Evolutionary conservation across 1,140 invertebrate genomes (phyloP).

Genomic region (Eupeodes corollae): DNA sequence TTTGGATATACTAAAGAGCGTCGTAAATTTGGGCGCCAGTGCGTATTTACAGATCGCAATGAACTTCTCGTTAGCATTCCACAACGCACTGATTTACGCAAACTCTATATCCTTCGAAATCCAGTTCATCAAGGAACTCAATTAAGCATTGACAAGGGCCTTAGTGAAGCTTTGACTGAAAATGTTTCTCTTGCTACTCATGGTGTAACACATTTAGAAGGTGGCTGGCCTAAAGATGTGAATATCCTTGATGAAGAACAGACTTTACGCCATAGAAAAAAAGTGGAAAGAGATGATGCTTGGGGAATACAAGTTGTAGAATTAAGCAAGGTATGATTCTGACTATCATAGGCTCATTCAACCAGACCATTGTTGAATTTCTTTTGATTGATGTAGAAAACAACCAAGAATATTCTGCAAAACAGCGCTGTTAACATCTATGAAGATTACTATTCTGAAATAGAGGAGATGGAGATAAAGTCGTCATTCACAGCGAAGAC

Average conservation of each 20-base stretch:
- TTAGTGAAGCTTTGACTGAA: slow-evolving; percentile 49
- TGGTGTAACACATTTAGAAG: slow-evolving; percentile 80
- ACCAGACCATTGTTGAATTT: background rate
- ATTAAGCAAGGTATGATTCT: slow-evolving; percentile 4
- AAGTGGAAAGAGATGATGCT: slow-evolving; percentile 91
- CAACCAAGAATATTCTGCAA: slow-evolving; percentile 55
- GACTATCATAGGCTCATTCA: background rate
- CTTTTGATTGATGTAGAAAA: slow-evolving; percentile 9
- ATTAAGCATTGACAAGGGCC: slow-evolving; percentile 46
- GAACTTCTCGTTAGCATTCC: slow-evolving; percentile 64
- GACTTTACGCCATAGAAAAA: slow-evolving; percentile 69
- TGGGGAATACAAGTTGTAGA: slow-evolving; percentile 28
- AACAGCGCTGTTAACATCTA: slow-evolving; percentile 88
- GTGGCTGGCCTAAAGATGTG: slow-evolving; percentile 91
- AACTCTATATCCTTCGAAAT: slow-evolving; percentile 60
- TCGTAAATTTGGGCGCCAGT: slow-evolving; percentile 56
- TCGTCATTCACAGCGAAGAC: slow-evolving; percentile 14
- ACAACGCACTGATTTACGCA: slow-evolving; percentile 32
- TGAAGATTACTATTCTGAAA: slow-evolving; percentile 65
- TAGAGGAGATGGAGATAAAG: slow-evolving; percentile 12
- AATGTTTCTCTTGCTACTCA: slow-evolving; percentile 38
- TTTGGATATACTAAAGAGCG: slow-evolving; percentile 43
- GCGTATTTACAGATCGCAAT: slow-evolving; percentile 59
- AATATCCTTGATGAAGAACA: slow-evolving; percentile 78
- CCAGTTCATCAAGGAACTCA: slow-evolving; percentile 50